phyloP scores from a whole-genome alignment of 37 sponge, comb jelly and placozoan genomes.

The Amphimedon queenslandica region DNA sequence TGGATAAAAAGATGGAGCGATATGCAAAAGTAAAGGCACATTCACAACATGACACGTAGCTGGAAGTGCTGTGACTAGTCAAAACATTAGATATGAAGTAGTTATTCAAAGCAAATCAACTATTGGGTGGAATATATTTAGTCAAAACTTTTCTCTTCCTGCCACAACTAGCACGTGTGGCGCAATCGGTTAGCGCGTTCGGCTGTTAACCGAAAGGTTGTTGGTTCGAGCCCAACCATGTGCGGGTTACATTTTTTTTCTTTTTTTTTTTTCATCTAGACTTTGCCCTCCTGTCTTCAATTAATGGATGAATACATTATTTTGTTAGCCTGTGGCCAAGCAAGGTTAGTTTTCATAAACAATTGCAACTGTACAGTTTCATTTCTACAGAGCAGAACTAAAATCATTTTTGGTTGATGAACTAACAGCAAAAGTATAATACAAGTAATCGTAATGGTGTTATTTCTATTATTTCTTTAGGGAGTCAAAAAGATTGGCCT shows the following conservation, averaged over 20 bases:
- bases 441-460: background rate
- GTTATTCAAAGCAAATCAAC: background rate
- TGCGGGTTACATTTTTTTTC: constrained; percentile 26
- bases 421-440: constrained; percentile 37
- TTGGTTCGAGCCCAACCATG: constrained; percentile 70
- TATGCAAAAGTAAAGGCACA: constrained; percentile 57
- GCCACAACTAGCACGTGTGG: constrained; percentile 41
- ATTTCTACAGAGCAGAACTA: constrained; percentile 20
- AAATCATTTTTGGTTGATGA: constrained; percentile 49
- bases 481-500: constrained; percentile 70
- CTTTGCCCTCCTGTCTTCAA: constrained; percentile 33
- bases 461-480: constrained; percentile 12
- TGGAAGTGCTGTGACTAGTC: no score
- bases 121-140: background rate
- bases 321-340: constrained; percentile 66
- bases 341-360: constrained; percentile 34
- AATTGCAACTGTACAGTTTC: background rate
- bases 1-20: constrained; percentile 62
- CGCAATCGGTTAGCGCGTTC: constrained; percentile 89
- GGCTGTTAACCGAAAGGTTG: constrained; percentile 87
- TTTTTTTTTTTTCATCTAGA: constrained; percentile 49
- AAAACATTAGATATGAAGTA: no score
- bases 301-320: constrained; percentile 66
- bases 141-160: background rate
- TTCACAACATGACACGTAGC: background rate